Evolutionary conservation across 2,797 vertebrate genomes (phyloP).

Genomic region (Linurgus olivaceus): DNA sequence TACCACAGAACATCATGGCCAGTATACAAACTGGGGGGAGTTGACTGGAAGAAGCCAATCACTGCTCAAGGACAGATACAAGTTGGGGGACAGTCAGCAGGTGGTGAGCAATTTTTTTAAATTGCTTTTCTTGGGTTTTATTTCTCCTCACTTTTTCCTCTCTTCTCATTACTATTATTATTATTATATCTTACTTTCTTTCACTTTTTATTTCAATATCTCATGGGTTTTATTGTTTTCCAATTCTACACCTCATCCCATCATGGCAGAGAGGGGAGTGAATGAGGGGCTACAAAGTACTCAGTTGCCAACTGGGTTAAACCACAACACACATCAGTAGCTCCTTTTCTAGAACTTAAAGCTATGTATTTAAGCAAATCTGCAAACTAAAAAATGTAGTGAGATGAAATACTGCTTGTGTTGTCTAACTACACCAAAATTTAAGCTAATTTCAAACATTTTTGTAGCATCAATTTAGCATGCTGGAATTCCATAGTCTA

Average conservation of each 20-base stretch:
- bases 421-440: neutral
- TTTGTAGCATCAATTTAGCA: neutral
- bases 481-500: neutral
- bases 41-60: neutral
- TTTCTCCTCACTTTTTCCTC: neutral
- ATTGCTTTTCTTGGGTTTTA: neutral
- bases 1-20: neutral
- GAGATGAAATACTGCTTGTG: neutral
- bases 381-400: neutral
- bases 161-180: neutral
- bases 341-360: neutral
- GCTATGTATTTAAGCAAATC: neutral
- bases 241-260: neutral
- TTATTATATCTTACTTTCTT: neutral
- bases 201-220: neutral
- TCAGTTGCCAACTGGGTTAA: neutral
- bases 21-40: neutral
- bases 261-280: rapidly evolving
- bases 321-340: neutral
- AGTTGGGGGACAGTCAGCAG: neutral
- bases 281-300: neutral
- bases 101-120: neutral
- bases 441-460: slow-evolving; percentile 4
- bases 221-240: neutral
- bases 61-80: neutral